These are phyloP conservation scores for Mastigias papua DNA, from an alignment of 30 jellyfish, hydroid and myxozoan genomes.

Conservation along the genomic window DNA sequence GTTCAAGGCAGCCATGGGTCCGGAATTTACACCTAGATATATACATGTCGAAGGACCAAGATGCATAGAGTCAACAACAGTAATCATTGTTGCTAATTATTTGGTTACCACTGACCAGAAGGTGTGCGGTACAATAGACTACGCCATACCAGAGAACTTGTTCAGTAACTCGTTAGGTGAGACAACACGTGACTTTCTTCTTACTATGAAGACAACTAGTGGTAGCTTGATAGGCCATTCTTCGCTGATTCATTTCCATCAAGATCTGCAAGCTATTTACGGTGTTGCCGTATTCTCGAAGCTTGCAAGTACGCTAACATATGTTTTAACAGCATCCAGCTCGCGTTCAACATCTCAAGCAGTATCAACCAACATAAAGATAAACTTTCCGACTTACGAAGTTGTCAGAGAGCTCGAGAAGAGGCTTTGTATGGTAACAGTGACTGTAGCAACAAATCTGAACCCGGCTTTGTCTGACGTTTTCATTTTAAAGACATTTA, in stretches of 20 bases:
- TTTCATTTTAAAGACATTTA: conserved; percentile 47
- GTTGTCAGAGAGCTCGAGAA: not conserved
- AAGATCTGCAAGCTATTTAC: conserved; percentile 41
- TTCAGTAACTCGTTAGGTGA: conserved; percentile 81
- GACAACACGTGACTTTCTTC: conserved; percentile 66
- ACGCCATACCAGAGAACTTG: conserved; percentile 60
- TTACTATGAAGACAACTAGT: conserved; percentile 41
- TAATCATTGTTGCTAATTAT: conserved; percentile 28
- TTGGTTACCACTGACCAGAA: conserved; percentile 26
- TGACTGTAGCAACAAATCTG: conserved; percentile 1
- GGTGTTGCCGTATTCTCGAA: conserved; percentile 52
- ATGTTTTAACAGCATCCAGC: conserved; percentile 56
- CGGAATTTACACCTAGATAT: conserved; percentile 57
- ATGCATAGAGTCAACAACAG: conserved; percentile 58
- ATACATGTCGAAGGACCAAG: conserved; percentile 75
- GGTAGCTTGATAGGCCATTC: not conserved
- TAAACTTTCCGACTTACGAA: conserved; percentile 48
- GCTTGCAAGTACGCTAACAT: conserved; percentile 30
- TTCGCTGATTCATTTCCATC: conserved; percentile 40
- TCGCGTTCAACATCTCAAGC: conserved; percentile 56
- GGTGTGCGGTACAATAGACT: conserved; percentile 64
- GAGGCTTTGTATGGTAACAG: conserved; percentile 42
- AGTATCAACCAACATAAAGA: conserved; percentile 20
- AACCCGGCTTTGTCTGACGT: conserved; percentile 69
- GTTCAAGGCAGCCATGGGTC: conserved; percentile 70